phyloP scores from a whole-genome alignment of 30 jellyfish, hydroid and myxozoan species.

The Sanderia malayensis region DNA sequence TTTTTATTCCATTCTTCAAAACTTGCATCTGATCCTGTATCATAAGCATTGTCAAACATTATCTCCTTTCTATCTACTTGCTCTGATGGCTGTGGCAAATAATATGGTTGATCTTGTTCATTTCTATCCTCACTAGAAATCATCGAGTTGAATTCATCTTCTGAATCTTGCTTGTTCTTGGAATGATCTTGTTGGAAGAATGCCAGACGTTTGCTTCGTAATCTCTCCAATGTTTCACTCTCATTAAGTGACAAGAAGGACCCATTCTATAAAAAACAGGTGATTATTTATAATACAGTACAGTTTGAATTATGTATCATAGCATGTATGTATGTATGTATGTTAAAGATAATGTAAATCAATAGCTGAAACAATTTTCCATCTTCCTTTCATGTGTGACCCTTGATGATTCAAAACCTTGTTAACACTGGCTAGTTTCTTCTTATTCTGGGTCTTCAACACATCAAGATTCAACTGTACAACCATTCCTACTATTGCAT shows the following conservation, averaged over 20 bases:
- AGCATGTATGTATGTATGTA: background rate
- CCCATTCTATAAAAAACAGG: background rate
- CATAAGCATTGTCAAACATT: background rate
- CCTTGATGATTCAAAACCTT: background rate
- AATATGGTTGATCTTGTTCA: background rate
- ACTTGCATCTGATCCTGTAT: background rate
- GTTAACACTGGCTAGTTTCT: too few relatives aligned
- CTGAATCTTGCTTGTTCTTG: background rate
- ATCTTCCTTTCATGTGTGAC: background rate
- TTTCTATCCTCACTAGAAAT: background rate
- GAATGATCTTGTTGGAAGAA: background rate
- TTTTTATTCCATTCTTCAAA: background rate
- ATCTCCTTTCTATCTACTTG: background rate
- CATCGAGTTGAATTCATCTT: background rate
- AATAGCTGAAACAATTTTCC: background rate
- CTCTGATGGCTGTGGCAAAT: background rate
- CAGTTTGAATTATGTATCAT: background rate
- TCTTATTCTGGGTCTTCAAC: too few relatives aligned
- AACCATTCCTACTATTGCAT: too few relatives aligned
- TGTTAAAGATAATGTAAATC: too few relatives aligned
- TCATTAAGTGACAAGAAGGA: background rate
- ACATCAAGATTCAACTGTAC: too few relatives aligned
- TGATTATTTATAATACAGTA: too few relatives aligned
- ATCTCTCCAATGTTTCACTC: background rate
- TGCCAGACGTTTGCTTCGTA: background rate